Base-by-base conservation (phyloP, 2,113 vertebrate species). In the Coturnix japonica region DNA sequence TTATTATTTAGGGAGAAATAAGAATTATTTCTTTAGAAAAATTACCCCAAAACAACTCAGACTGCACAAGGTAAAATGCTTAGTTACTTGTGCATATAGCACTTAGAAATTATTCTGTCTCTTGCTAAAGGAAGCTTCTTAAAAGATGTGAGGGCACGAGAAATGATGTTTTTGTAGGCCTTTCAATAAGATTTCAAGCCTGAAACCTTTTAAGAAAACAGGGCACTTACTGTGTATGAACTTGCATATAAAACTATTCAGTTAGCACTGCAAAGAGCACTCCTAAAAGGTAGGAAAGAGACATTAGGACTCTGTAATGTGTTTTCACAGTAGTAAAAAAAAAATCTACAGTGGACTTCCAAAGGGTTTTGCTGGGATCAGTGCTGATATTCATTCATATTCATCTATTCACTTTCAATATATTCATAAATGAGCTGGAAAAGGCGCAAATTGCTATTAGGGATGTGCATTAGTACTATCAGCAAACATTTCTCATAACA, bases 381-480 rank as follows among this genome's bases (percentile, higher is more conserved):
- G 3, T 57, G 63, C 63, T 64, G 61, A 69, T 71, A 18, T 61
- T 90, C 2, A 33, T 93, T 87, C 31, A 20, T 88, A 95, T 91
- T 83, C 51, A 90, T 92, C 35, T 81, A 30, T 70, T 90, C 61
- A 75, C 89, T 86, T 84, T 92, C 22, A 47, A 64, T 75, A 75
- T 90, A 90, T 61, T 84, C 59, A 87, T 84, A 92, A 92, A 89
- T 87, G 57, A 93, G 74, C 59, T 90, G 53, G 86, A 79, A 93
- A 86, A 75, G 21, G n/a, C 41, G 10, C 1, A 4, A 90, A 78
- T 60, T 84, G 53, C 85, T 95, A 44, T 66, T 84, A 86, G 86
- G 59, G 18, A 20, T 39, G 33, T 69, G 63, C 85, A 75, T 86
- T 95, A 92, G 61, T 47, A 39, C 77, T 49, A 84, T 89, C 84